phyloP scores from a whole-genome alignment of 2,888 invertebrate genomes.

The Chrysolina oricalcia region DNA sequence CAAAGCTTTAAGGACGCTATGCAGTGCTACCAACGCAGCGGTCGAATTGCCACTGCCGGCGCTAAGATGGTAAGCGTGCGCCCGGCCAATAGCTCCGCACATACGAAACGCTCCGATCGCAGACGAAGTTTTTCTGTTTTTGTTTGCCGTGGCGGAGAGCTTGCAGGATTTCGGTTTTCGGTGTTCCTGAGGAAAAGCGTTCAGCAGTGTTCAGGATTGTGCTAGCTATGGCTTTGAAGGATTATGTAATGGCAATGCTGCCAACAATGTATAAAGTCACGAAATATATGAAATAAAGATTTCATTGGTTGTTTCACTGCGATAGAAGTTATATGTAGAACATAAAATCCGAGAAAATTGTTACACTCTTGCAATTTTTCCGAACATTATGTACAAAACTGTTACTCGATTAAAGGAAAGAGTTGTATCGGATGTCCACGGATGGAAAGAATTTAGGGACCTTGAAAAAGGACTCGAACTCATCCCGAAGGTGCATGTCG shows the following conservation, averaged over 20 bases:
- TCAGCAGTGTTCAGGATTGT: not conserved
- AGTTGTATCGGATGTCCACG: too few species aligned
- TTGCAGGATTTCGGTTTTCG: conserved; percentile 1
- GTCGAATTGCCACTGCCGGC: conserved; percentile 63
- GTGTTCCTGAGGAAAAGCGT: conserved; percentile 8
- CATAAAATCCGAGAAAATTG: too few species aligned
- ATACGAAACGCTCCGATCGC: conserved; percentile 60
- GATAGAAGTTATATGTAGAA: too few species aligned
- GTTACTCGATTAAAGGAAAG: too few species aligned
- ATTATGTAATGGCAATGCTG: not conserved
- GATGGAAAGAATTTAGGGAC: too few species aligned
- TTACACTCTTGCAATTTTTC: too few species aligned
- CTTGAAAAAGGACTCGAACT: too few species aligned
- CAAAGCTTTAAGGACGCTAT: conserved; percentile 23
- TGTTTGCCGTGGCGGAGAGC: conserved; percentile 25
- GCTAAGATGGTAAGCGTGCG: conserved; percentile 62
- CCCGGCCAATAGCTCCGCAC: conserved; percentile 63
- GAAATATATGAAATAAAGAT: too few species aligned
- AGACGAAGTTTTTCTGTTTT: conserved; percentile 54
- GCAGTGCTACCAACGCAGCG: conserved; percentile 53
- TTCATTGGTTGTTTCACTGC: too few species aligned
- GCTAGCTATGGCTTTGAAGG: not conserved
- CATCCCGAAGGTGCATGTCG: too few species aligned
- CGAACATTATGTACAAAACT: too few species aligned
- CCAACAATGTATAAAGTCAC: too few species aligned